Percentiles rank a stretch among this genome's conserved stretches.
phyloP scores from a whole-genome alignment of 2,888 invertebrate species.

The Tillus elongatus region DNA sequence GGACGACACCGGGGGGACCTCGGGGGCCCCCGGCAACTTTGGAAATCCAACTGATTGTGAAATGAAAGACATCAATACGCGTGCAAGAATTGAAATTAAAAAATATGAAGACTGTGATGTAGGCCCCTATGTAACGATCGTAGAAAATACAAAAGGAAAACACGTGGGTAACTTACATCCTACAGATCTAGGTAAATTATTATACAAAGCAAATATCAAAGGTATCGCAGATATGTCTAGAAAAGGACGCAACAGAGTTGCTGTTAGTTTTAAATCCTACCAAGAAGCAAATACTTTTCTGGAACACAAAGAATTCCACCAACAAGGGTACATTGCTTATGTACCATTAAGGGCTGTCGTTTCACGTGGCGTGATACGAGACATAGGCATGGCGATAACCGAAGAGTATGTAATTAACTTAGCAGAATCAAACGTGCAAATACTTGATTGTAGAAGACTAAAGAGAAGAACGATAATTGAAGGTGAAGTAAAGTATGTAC shows the following conservation, averaged over 20 bases:
- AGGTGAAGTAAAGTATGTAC: not conserved
- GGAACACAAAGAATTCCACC: not conserved
- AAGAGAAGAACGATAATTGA: constrained; percentile 1
- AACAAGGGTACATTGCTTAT: not conserved
- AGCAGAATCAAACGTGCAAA: no score
- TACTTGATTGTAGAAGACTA: not conserved
- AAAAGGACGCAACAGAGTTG: not conserved
- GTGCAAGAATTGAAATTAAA: no score
- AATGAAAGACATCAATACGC: no score
- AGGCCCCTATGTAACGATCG: not conserved
- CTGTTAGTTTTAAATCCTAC: not conserved
- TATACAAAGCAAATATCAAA: not conserved
- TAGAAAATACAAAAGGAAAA: not conserved
- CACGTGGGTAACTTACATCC: not conserved
- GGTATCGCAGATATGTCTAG: not conserved
- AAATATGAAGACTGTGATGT: no score
- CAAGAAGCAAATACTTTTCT: not conserved
- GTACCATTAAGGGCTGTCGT: not conserved
- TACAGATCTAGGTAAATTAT: constrained; percentile 4
- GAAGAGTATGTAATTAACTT: no score
- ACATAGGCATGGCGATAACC: not conserved
- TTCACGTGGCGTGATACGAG: not conserved
- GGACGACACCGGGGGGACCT: no score
- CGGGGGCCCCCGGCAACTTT: no score
- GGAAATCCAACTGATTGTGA: no score